These are phyloP conservation scores for Gari tellinella DNA, from an alignment of 2,888 invertebrate genomes.

Conservation along the genomic window DNA sequence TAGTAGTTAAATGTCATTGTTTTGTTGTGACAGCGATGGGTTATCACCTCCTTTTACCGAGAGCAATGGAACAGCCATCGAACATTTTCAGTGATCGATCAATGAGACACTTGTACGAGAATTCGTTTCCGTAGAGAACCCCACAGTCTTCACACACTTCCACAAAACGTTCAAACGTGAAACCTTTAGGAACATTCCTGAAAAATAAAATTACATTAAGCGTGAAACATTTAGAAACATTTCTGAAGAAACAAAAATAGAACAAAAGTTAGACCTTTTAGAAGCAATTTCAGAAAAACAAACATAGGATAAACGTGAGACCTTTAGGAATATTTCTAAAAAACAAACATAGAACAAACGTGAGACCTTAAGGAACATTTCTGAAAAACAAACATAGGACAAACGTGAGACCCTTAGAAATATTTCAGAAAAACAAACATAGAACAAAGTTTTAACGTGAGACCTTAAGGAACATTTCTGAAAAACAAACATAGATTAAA, in stretches of 20 bases:
- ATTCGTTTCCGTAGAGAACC: constrained; percentile 56
- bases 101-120: constrained; percentile 59
- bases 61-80: constrained; percentile 55
- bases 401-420: too few species aligned
- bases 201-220: not conserved
- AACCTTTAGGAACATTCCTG: constrained; percentile 53
- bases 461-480: too few species aligned
- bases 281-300: too few species aligned
- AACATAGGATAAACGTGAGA: too few species aligned
- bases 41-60: constrained; percentile 18
- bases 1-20: too few species aligned
- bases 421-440: too few species aligned
- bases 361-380: constrained; percentile 49
- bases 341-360: constrained; percentile 10
- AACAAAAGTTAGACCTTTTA: too few species aligned
- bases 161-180: constrained; percentile 49
- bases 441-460: too few species aligned
- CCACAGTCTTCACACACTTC: constrained; percentile 66
- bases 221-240: too few species aligned
- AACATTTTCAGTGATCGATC: constrained; percentile 56
- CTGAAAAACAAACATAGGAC: constrained; percentile 19
- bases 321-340: constrained; percentile 54
- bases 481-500: too few species aligned
- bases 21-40: too few species aligned
- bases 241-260: too few species aligned